Conservation (phyloP, 2,888 invertebrate genomes). For the Acrobasis repandana region DNA sequence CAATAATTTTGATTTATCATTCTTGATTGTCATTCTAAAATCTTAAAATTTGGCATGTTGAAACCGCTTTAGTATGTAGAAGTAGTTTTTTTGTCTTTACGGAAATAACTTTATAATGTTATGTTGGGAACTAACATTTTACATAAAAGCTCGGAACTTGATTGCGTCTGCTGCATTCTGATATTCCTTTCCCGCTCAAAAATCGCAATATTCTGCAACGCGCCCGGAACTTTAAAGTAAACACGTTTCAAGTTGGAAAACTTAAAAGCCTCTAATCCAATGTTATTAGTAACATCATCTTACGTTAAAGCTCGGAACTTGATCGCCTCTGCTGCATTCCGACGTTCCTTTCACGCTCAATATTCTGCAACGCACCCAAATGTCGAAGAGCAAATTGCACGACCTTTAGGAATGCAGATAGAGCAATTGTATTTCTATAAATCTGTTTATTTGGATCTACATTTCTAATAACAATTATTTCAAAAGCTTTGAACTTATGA, state of each 20-base stretch:
- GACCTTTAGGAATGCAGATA: background rate
- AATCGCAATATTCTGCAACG: too few species aligned
- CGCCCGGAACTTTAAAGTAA: too few species aligned
- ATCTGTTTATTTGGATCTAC: background rate
- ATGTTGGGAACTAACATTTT: background rate
- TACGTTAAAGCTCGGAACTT: background rate
- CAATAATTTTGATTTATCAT: too few species aligned
- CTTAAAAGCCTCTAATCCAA: background rate
- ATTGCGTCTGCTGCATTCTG: constrained; percentile 55
- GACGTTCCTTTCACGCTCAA: constrained; percentile 63
- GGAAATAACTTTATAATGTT: too few species aligned
- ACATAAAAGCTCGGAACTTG: background rate
- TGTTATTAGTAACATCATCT: background rate
- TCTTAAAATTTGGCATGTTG: too few species aligned
- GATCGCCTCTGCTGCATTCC: constrained; percentile 54
- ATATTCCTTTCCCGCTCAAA: constrained; percentile 13
- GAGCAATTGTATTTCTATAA: background rate
- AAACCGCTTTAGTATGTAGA: too few species aligned
- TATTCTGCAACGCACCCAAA: constrained; percentile 57
- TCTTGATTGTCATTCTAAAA: too few species aligned
- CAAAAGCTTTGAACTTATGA: too few species aligned
- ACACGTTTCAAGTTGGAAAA: too few species aligned
- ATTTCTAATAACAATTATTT: too few species aligned
- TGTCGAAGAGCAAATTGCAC: constrained; percentile 45
- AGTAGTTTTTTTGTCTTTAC: too few species aligned